Evolutionary conservation across 2,797 vertebrate species (phyloP), one percentile per base, ranked within the genome.

Genomic region (Taeniopygia guttata): DNA sequence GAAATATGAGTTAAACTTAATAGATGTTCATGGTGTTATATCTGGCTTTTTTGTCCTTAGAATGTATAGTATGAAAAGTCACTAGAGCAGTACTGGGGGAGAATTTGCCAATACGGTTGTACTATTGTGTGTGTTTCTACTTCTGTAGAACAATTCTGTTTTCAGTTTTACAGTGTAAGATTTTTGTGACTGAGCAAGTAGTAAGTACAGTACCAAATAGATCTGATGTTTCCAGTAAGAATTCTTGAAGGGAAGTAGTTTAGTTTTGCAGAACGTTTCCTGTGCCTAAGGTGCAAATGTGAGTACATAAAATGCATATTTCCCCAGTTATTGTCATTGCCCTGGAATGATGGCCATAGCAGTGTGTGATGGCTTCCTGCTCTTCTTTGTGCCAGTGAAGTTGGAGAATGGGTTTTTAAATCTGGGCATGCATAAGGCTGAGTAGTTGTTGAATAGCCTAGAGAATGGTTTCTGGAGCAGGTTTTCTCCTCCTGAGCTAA

Each of bases 291-390:
- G 45, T 14, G 3, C 34, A 59, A 66, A 13, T 6, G 15, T 36
- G 13, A 21, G 16, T 85, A 30, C 38, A 4, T 67, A 23, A 45
- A 63, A 34, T 1, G 1, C 0, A 0, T 56, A 2, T 51, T 89
- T 52, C 25, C 12, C 5, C 11, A 29, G n/a, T 54, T 73, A 9
- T 3, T 62, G 18, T 48, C 13, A 2, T n/a, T 42, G 25, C n/a
- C 48, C 30, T 79, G 27, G 42, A 63, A 46, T 59, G 40, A 8
- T 45, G 38, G 22, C 55, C 13, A 2, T 2, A 34, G 51, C 13
- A 15, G 12, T 16, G 5, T 36, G 7, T 29, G 62, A 51, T 58
- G 42, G 13, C 19, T 34, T 78, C 27, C 26, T 70, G 11, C 0
- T 1, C 29, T 55, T 38, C 13, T 52, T 59, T 54, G 29, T 45